These are phyloP conservation scores for Chamaetylas fuelleborni DNA, from an alignment of 2,113 vertebrate genomes.

Conservation along the genomic window DNA sequence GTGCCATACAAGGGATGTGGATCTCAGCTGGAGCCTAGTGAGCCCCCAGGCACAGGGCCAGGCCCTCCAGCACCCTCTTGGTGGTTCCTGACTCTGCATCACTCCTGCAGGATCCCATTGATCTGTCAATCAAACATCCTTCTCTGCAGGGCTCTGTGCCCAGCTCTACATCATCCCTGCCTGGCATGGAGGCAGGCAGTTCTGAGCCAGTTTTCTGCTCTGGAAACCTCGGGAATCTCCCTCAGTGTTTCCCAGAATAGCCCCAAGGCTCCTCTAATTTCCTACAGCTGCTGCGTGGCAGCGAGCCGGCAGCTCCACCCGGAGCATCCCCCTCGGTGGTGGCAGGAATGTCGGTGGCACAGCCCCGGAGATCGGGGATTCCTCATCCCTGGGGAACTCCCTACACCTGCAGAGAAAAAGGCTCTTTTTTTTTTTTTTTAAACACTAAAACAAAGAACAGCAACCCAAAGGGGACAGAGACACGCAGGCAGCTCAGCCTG, in stretches of 20 bases:
- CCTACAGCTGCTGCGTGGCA: neutral
- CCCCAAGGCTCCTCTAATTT: slow-evolving; percentile 29
- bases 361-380: neutral
- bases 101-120: neutral
- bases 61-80: rapidly evolving
- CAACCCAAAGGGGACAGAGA: neutral
- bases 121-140: neutral
- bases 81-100: rapidly evolving
- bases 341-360: neutral
- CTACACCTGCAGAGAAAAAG: neutral
- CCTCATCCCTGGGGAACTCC: neutral
- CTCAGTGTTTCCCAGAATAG: slow-evolving; percentile 41
- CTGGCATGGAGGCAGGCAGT: neutral
- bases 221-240: slow-evolving; percentile 41
- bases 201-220: slow-evolving; percentile 29
- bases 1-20: neutral
- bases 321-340: neutral
- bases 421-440: neutral
- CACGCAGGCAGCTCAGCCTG: neutral
- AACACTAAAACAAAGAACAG: neutral
- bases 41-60: neutral
- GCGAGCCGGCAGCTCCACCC: neutral
- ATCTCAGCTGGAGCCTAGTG: neutral
- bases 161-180: neutral
- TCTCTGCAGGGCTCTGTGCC: neutral